Evolutionary conservation across 2,797 vertebrate species (phyloP).

Genomic region (Syndactyla subalaris): DNA sequence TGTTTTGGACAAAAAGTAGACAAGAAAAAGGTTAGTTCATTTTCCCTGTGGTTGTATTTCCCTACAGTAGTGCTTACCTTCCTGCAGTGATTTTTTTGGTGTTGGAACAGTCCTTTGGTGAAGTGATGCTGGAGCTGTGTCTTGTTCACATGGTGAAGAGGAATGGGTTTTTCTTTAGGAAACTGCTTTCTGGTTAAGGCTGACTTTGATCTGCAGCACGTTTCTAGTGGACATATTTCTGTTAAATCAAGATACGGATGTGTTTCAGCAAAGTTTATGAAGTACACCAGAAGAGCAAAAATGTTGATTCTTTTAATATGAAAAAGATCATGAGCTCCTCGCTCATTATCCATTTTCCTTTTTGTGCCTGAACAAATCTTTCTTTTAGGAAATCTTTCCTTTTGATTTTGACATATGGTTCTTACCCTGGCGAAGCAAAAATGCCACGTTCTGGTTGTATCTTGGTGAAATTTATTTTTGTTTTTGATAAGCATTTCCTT

Average conservation of each 20-base stretch:
- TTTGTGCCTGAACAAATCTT: neutral
- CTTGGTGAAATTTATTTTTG: neutral
- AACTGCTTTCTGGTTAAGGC: neutral
- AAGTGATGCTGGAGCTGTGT: neutral
- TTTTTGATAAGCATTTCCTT: neutral
- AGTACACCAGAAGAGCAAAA: neutral
- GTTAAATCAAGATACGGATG: neutral
- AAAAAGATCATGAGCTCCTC: neutral
- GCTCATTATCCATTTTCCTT: neutral
- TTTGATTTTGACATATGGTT: neutral
- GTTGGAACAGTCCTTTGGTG: neutral
- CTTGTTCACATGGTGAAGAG: neutral
- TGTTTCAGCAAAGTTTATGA: neutral
- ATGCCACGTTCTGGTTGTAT: neutral
- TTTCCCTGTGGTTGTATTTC: neutral
- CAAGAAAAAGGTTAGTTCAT: neutral
- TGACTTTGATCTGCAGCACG: neutral
- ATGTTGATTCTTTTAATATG: neutral
- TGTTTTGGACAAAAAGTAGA: neutral
- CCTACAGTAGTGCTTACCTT: neutral
- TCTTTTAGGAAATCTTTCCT: neutral
- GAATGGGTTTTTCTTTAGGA: neutral
- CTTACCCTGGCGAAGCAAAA: neutral
- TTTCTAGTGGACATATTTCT: neutral
- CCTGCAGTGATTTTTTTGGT: neutral